Evolutionary conservation across 2,113 vertebrate species (phyloP).

Genomic region (Naja naja): DNA sequence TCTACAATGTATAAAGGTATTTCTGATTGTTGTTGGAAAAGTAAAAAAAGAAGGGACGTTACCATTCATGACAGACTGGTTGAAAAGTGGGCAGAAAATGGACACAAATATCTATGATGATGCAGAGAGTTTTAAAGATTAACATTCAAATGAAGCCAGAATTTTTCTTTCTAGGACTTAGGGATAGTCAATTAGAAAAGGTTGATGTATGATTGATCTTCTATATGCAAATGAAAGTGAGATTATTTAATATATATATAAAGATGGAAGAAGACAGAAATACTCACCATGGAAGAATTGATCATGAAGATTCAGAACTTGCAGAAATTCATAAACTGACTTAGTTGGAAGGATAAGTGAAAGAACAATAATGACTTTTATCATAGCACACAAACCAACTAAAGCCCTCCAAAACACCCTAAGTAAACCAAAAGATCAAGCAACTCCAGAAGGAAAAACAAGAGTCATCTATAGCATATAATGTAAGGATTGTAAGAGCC

Average conservation of each 20-base stretch:
- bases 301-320: background rate
- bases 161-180: background rate
- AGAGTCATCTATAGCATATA: background rate
- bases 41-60: background rate
- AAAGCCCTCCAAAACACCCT: background rate
- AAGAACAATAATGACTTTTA: background rate
- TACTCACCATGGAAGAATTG: background rate
- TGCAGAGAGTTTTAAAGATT: background rate
- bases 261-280: background rate
- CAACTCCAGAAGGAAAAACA: background rate
- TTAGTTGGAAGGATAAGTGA: background rate
- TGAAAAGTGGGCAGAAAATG: background rate
- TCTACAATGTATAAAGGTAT: background rate
- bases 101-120: background rate
- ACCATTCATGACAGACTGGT: background rate
- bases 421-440: too few species aligned
- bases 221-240: background rate
- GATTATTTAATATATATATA: background rate
- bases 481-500: background rate
- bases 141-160: background rate
- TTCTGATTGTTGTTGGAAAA: background rate
- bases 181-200: background rate
- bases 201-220: background rate
- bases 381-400: background rate
- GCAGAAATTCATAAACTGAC: background rate